These are phyloP conservation scores for Drosophila cardini DNA, from an alignment of 1,140 invertebrate species.

Conservation along the genomic window DNA sequence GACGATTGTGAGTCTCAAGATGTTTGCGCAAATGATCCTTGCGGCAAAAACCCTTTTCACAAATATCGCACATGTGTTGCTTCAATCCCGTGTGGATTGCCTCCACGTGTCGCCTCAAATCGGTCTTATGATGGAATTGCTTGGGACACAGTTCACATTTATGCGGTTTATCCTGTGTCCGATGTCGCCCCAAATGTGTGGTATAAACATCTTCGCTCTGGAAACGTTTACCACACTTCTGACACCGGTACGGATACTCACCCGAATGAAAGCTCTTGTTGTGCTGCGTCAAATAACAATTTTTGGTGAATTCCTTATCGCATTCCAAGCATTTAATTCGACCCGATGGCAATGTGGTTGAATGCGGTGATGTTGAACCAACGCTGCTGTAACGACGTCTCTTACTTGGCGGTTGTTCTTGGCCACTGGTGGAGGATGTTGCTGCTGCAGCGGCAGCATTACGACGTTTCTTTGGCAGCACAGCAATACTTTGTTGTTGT, in stretches of 20 bases:
- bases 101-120: slow-evolving; percentile 92
- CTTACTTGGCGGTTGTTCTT: slow-evolving; percentile 50
- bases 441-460: slow-evolving; percentile 20
- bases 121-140: slow-evolving; percentile 95
- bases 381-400: slow-evolving; percentile 59
- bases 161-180: slow-evolving; percentile 92
- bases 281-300: slow-evolving; percentile 95
- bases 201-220: slow-evolving; percentile 88
- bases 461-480: slow-evolving; percentile 44
- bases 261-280: slow-evolving; percentile 95
- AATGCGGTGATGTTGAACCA: slow-evolving; percentile 66
- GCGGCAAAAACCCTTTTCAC: slow-evolving; percentile 95
- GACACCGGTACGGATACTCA: slow-evolving; percentile 93
- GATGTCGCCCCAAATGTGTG: slow-evolving; percentile 91
- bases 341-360: slow-evolving; percentile 84
- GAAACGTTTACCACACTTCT: slow-evolving; percentile 93
- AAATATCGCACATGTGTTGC: slow-evolving; percentile 92
- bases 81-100: slow-evolving; percentile 93
- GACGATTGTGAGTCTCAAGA: slow-evolving; percentile 91
- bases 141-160: slow-evolving; percentile 95
- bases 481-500: slow-evolving; percentile 24
- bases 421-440: slow-evolving; percentile 6
- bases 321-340: slow-evolving; percentile 92
- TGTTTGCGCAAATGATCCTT: slow-evolving; percentile 98
- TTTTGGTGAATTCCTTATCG: slow-evolving; percentile 93